These are phyloP conservation scores for Orthonyx spaldingii DNA, from an alignment of 2,113 vertebrate species.

Conservation along the genomic window DNA sequence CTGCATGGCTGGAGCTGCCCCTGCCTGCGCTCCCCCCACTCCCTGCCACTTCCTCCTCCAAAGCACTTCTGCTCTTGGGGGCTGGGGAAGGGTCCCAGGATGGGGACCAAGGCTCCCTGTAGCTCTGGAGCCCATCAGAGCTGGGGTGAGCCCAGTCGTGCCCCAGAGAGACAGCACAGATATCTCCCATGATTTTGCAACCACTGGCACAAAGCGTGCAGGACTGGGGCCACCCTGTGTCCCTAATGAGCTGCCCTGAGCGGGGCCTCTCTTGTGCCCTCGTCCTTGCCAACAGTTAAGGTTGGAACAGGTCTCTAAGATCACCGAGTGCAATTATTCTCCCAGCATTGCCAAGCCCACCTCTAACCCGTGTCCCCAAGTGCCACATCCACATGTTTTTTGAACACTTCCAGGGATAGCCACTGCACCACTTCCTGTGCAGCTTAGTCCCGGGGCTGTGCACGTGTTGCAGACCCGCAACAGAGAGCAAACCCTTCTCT, in stretches of 20 bases:
- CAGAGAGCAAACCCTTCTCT: not conserved
- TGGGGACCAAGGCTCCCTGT: not conserved
- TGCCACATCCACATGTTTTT: not conserved
- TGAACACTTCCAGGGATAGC: not conserved
- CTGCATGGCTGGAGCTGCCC: not conserved
- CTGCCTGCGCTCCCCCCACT: not conserved
- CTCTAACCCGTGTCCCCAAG: not conserved
- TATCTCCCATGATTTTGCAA: not conserved
- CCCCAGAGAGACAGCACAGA: not conserved
- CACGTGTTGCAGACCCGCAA: not conserved
- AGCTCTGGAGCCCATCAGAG: not conserved
- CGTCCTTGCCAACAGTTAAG: accelerated
- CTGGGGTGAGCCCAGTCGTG: accelerated
- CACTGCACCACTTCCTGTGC: not conserved
- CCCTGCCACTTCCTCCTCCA: not conserved
- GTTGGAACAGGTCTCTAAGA: not conserved
- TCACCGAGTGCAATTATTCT: not conserved
- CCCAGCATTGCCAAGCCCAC: not conserved
- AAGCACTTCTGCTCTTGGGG: not conserved
- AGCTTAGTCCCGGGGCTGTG: not conserved
- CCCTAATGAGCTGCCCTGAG: not conserved
- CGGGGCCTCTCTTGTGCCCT: accelerated
- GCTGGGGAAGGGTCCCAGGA: not conserved
- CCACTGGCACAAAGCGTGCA: not conserved
- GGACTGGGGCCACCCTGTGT: not conserved